phyloP scores from a whole-genome alignment of 2,888 invertebrate species.

The Microchrysa polita region DNA sequence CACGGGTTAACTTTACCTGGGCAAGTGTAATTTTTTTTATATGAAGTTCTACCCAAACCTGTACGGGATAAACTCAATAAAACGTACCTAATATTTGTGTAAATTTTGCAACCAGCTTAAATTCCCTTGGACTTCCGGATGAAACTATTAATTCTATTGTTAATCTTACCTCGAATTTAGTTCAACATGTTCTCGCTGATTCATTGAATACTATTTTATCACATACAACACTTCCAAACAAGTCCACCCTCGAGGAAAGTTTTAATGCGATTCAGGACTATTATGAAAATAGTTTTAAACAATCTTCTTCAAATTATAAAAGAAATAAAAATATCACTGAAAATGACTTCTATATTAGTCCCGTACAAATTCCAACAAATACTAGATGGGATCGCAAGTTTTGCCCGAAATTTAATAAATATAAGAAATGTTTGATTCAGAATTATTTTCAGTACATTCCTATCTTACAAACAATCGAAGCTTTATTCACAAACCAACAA shows the following conservation, averaged over 20 bases:
- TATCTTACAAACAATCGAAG: slow-evolving; percentile 38
- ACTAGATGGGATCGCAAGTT: slow-evolving; percentile 43
- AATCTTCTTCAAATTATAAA: slow-evolving; percentile 30
- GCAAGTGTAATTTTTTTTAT: too few species aligned
- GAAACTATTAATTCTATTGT: slow-evolving; percentile 32
- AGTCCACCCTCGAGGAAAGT: background rate
- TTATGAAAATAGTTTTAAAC: slow-evolving; percentile 17
- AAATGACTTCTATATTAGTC: slow-evolving; percentile 28
- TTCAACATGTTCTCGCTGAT: slow-evolving; percentile 7
- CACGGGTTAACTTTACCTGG: too few species aligned
- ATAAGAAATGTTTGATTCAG: slow-evolving; percentile 40
- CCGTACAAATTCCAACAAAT: slow-evolving; percentile 33
- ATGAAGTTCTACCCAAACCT: too few species aligned
- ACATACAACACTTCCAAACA: background rate
- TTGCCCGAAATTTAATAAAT: slow-evolving; percentile 36
- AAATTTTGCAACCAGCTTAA: slow-evolving; percentile 6
- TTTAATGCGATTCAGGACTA: background rate
- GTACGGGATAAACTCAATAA: too few species aligned
- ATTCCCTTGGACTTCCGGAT: slow-evolving; percentile 33
- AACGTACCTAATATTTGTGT: background rate
- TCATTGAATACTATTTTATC: background rate
- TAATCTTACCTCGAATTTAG: slow-evolving; percentile 35
- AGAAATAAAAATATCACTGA: slow-evolving; percentile 25
- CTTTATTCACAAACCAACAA: slow-evolving; percentile 27
- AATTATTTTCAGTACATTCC: slow-evolving; percentile 40